A percentile compares a stretch with the other conserved stretches of the same genome.
Evolutionary conservation across 1,140 invertebrate genomes (phyloP).

Genomic region (Maconellicoccus hirsutus): DNA sequence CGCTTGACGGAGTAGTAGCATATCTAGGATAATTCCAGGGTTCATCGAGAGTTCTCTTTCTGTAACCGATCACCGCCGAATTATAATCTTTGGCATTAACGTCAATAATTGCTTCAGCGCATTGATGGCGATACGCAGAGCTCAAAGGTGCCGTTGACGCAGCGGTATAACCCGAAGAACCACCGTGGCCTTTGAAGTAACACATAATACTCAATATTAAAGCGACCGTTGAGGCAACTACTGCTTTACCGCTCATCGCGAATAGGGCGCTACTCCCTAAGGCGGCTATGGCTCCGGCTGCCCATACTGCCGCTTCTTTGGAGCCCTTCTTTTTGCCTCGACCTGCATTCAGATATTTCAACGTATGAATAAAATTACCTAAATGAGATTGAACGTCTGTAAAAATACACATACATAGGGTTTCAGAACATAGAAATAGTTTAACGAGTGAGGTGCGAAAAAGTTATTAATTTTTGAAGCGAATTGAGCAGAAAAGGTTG

Average conservation of each 20-base stretch:
- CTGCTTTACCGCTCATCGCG: conserved; percentile 60
- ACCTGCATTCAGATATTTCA: conserved; percentile 20
- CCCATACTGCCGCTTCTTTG: conserved; percentile 37
- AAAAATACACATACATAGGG: not conserved
- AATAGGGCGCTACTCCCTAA: conserved; percentile 58
- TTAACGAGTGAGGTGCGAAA: not conserved
- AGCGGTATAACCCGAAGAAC: conserved; percentile 41
- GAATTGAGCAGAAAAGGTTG: not conserved
- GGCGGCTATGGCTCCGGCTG: conserved; percentile 52
- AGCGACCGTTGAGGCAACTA: conserved; percentile 68
- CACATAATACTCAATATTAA: conserved; percentile 61
- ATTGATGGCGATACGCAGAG: not conserved
- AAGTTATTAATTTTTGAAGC: too few species aligned
- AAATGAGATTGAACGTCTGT: not conserved
- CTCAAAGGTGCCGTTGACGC: not conserved
- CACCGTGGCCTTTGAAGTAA: conserved; percentile 41
- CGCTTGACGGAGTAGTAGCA: not conserved
- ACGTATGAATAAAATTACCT: too few species aligned
- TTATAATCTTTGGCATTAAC: not conserved
- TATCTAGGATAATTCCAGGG: conserved; percentile 12
- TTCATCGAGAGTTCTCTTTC: not conserved
- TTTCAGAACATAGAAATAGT: not conserved
- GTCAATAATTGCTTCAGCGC: conserved; percentile 10
- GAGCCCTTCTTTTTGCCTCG: conserved; percentile 30
- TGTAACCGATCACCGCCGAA: not conserved